Conservation (phyloP, 2,888 invertebrate species). For the Camptogramma bilineatum region DNA sequence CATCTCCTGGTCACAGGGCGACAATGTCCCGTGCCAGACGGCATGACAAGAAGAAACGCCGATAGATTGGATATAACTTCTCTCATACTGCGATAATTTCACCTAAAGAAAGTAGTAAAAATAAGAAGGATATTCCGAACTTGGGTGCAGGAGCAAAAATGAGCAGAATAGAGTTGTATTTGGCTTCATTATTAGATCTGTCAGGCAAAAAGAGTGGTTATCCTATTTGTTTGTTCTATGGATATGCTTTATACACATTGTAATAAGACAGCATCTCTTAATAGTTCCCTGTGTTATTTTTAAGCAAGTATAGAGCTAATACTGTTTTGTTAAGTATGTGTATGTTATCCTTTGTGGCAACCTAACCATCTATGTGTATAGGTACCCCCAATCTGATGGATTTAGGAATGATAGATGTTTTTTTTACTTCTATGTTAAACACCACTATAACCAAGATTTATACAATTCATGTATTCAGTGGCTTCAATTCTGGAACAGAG, state of each 20-base stretch:
- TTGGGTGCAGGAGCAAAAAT: not conserved
- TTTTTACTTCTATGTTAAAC: too few relatives aligned
- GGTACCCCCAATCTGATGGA: too few relatives aligned
- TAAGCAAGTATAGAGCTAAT: too few relatives aligned
- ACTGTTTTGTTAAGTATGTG: too few relatives aligned
- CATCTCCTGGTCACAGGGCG: conserved; percentile 89
- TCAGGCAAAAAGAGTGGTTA: not conserved
- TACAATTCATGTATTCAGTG: too few relatives aligned
- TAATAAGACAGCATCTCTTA: not conserved
- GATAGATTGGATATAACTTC: conserved; percentile 63
- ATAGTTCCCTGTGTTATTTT: too few relatives aligned
- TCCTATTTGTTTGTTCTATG: not conserved
- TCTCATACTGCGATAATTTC: not conserved
- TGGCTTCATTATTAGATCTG: not conserved
- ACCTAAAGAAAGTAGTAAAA: not conserved
- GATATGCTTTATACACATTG: not conserved
- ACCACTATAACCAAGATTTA: too few relatives aligned
- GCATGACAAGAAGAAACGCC: conserved; percentile 90
- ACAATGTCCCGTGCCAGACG: conserved; percentile 87
- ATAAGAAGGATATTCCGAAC: not conserved
- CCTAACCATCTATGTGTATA: too few relatives aligned
- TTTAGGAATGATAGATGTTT: too few relatives aligned
- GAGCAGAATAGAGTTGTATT: not conserved
- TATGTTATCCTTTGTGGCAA: too few relatives aligned
- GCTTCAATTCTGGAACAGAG: too few relatives aligned